Base-by-base conservation (phyloP, 2,797 vertebrate genomes). In the Phrynocephalus guinanensis region DNA sequence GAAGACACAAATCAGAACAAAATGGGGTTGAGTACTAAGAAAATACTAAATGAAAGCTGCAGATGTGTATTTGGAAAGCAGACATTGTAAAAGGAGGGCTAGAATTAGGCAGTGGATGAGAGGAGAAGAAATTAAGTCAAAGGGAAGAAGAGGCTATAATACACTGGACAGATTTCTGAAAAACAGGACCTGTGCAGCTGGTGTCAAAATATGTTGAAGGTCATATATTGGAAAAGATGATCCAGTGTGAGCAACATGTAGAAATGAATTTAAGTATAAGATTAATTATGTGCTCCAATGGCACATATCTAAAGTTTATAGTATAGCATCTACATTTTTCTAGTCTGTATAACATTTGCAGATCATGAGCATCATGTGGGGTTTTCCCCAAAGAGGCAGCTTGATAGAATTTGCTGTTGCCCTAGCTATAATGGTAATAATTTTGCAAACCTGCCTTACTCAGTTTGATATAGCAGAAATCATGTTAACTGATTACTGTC, bases 321-420 rank as follows among this genome's bases (percentile, higher is more conserved):
- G 90, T 66, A n/a, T 2, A 76, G 22, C 68, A 10, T 84, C n/a
- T 90, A 8, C 44, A 70, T 18, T 70, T 78, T 33, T 63, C 15
- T 63, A 70, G n/a, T 28, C 33, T 72, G 1, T 84, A 56, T 4
- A 33, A 63, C 87, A 67, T 18, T 28, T 89, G 33, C 44, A 77
- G n/a, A 20, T 90, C 10, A 70, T 86, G 7, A 76, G n/a, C 33
- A 81, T 83, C 81, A 83, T 84, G 75, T 0, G 18, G 66, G 77
- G 48, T 78, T 66, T 82, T 86, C 88, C 77, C 18, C 82, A 83
- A 60, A 71, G 2, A 1, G 9, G 50, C 86, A 87, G 28, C 72
- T 52, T 28, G 3, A 79, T 83, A 72, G 82, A 83, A 85, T 88
- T 92, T 89, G 73, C 56, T 76, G 71, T 82, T 78, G 6, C 44